Evolutionary conservation across 2,888 invertebrate genomes (phyloP).

Genomic region (Hermodice carunculata): DNA sequence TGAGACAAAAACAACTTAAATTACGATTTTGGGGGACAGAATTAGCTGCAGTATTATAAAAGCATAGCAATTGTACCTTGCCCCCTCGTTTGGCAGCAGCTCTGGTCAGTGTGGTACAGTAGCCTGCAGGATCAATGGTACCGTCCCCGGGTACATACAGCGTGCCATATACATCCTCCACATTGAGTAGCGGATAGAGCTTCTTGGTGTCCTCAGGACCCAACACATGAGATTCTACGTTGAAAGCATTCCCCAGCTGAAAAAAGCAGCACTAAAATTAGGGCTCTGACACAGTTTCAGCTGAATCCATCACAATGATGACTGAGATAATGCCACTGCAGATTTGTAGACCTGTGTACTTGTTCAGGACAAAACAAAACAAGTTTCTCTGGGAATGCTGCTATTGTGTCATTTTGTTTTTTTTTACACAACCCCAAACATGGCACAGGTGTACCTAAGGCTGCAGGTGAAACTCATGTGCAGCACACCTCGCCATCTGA

Average conservation of each 20-base stretch:
- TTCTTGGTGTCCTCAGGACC: slow-evolving; percentile 81
- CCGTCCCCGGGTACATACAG: slow-evolving; percentile 86
- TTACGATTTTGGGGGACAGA: not conserved
- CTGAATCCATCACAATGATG: no score
- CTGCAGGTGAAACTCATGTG: no score
- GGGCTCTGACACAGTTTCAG: no score
- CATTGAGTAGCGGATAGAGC: slow-evolving; percentile 83
- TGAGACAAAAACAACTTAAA: not conserved
- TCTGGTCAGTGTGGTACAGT: slow-evolving; percentile 81
- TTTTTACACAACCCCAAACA: no score
- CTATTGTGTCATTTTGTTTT: no score
- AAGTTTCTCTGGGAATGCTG: no score
- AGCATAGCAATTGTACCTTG: no score
- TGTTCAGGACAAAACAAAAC: no score
- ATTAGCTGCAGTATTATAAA: not conserved
- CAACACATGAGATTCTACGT: slow-evolving; percentile 82
- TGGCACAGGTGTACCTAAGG: no score
- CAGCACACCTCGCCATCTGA: no score
- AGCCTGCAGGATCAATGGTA: slow-evolving; percentile 86
- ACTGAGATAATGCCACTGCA: no score
- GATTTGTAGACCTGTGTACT: no score
- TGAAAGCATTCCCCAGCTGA: slow-evolving; percentile 80
- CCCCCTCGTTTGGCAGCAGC: slow-evolving; percentile 81
- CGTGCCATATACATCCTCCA: slow-evolving; percentile 80
- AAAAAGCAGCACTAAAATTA: slow-evolving; percentile 8